Evolutionary conservation across 2,888 invertebrate species (phyloP), one percentile per base, ranked within the genome.

Genomic region (Hemistola chrysoprasaria): DNA sequence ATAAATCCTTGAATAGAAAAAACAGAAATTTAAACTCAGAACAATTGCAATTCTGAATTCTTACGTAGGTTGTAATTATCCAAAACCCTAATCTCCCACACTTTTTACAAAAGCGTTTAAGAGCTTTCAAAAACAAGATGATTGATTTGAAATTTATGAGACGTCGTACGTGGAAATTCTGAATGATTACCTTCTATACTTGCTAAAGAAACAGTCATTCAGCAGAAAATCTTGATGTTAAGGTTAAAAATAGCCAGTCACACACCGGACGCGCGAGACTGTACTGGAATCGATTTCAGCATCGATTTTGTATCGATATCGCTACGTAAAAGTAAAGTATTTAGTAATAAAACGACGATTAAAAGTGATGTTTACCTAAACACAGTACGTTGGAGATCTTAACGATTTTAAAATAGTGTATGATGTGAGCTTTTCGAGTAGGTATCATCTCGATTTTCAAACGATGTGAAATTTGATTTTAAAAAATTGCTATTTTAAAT

Each of bases 241-340:
- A 58, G 47, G 56, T 54, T 64, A 64, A 58, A 62, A 62, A 64
- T 64, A 64, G 56, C 36, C 22, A 43, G 40, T 43, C 10, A 4
- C 22, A 2, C 16, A 3, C 16, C 51, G 26, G 10, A 36, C 50
- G 47, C 28, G 42, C 42, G 53, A 37, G 57, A 50, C 49, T 50
- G 53, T 54, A 45, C 50, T 44, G 41, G 38, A 32, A 47, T 57
- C 54, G 59, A 62, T 65, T 63, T 37, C 26, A 34, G 53, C 47
- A 55, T 45, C 57, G 16, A 57, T 55, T 58, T 40, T 23, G 31
- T 36, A 42, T 42, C 36, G 42, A 42, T 36, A 31, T n/a, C n/a
- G n/a, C n/a, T 16, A 16, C 16, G 16, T 35, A 41, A 41, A 16
- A 2, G 16, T 16, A 16, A 16, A 16, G 16, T 16, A 16, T 16